A percentile compares a stretch with the other conserved stretches of the same genome.
These are phyloP conservation scores for Anthrax anthrax DNA, from an alignment of 2,888 invertebrate genomes.

Conservation along the genomic window DNA sequence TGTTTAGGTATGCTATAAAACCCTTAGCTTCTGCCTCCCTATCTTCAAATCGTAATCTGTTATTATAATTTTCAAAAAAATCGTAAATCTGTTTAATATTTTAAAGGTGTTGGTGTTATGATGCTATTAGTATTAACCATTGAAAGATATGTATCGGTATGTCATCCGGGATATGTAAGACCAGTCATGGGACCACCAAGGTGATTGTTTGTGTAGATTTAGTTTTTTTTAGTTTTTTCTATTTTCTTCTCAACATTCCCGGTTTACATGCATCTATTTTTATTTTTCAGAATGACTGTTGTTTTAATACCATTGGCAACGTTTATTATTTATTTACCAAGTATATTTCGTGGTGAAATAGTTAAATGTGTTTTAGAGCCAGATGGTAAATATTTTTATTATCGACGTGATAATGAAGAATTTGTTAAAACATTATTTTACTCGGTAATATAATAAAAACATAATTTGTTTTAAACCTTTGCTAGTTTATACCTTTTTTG, in stretches of 20 bases:
- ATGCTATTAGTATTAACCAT: slow-evolving; percentile 59
- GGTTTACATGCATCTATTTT: no score
- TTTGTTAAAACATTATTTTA: slow-evolving; percentile 40
- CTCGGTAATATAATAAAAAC: slow-evolving; percentile 26
- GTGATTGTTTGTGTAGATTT: slow-evolving; percentile 17
- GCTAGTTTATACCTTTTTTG: no score
- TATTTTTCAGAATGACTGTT: slow-evolving; percentile 38
- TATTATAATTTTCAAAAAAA: not conserved
- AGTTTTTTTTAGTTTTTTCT: not conserved
- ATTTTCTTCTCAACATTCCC: not conserved
- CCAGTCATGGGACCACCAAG: slow-evolving; percentile 51
- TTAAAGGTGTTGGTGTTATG: slow-evolving; percentile 53
- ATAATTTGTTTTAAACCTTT: no score
- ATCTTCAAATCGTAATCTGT: not conserved
- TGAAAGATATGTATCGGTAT: slow-evolving; percentile 60
- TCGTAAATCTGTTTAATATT: not conserved
- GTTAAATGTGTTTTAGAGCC: slow-evolving; percentile 38
- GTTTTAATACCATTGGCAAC: slow-evolving; percentile 48
- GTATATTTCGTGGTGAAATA: slow-evolving; percentile 46
- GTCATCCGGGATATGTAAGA: slow-evolving; percentile 52
- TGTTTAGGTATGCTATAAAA: slow-evolving; percentile 41
- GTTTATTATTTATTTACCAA: slow-evolving; percentile 53
- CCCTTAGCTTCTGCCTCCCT: not conserved
- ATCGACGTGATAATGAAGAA: slow-evolving; percentile 38
- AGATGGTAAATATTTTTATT: slow-evolving; percentile 42